These are phyloP conservation scores for Verasper variegatus DNA, from an alignment of 2,113 vertebrate species.

Conservation along the genomic window DNA sequence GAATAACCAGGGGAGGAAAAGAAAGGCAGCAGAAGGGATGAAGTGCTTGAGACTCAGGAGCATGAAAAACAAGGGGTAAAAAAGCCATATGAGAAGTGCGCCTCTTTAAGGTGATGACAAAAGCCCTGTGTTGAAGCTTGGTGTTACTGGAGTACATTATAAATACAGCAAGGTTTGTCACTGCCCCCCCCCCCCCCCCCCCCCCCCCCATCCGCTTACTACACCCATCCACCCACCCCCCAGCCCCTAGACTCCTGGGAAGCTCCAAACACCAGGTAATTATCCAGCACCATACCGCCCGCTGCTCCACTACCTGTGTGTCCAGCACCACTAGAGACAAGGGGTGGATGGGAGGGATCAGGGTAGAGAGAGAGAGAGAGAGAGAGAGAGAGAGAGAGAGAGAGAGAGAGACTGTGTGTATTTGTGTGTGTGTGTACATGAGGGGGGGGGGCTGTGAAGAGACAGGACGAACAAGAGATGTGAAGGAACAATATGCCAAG, in stretches of 20 bases:
- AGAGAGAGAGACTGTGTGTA: constrained; percentile 12
- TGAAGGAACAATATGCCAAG: not conserved
- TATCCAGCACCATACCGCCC: constrained; percentile 65
- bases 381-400: constrained; percentile 28
- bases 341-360: constrained; percentile 40
- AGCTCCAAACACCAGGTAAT: constrained; percentile 74
- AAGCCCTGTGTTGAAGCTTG: constrained; percentile 37
- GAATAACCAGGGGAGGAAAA: constrained; percentile 6
- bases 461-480: not conserved
- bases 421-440: constrained; percentile 8
- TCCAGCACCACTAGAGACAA: constrained; percentile 51
- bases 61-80: constrained; percentile 44
- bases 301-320: constrained; percentile 72
- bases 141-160: constrained; percentile 60
- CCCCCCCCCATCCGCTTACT: not conserved
- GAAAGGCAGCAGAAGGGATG: not conserved
- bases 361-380: constrained; percentile 23
- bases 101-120: constrained; percentile 51
- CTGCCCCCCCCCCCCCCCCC: constrained; percentile 25
- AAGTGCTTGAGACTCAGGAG: constrained; percentile 9
- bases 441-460: not conserved
- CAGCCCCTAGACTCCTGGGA: constrained; percentile 53
- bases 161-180: constrained; percentile 56
- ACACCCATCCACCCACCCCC: not conserved
- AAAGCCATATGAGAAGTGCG: constrained; percentile 35